Base-by-base conservation (phyloP, 2,113 vertebrate genomes). In the Asarcornis scutulata region DNA sequence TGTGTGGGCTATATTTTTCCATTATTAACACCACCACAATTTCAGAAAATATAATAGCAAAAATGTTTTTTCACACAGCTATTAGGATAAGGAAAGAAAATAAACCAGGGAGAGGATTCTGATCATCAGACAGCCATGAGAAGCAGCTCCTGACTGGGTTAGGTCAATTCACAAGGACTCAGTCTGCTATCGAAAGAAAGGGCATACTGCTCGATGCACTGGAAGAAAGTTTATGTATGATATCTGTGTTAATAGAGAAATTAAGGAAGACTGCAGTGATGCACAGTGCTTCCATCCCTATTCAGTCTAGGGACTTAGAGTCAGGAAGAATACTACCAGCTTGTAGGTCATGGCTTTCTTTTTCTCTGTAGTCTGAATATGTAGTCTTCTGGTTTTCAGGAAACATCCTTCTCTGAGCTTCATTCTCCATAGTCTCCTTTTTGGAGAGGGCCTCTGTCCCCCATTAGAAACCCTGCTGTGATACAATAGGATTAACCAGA, bases 201-300 rank as follows among this genome's bases (percentile, higher is more conserved):
- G 80, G 31, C 52, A 40, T 59, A 11, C 32, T 87, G 34, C 34
- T 7, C 53, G 38, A 48, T 83, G 22, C 21, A 12, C 8, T 56
- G 60, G 26, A 84, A 74, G 13, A 46, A 69, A 46, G 21, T 67
- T 77, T 64, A 17, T 73, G 36, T 83, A 23, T 64, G 42, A 77
- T 27, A 20, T 62, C 0, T 62, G 21, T 64, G 22, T 62, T 78
- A 64, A 72, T 71, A 34, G 13, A 60, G 44, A 83, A 68, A 21
- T 46, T 53, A 64, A 42, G 59, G 44, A 71, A 71, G 20, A 31
- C 13, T 46, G 56, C 72, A 25, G 10, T 0, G 0, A 38, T 31
- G 17, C 25, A 67, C 32, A 44, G 29, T 34, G 27, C 4, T 3
- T 83, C 59, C n/a, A 32, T 71, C 55, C 31, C 40, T 74, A 73